A percentile compares a stretch with the other conserved stretches of the same genome.
These are phyloP conservation scores for Thereva unica DNA, from an alignment of 2,888 invertebrate species.

Conservation along the genomic window DNA sequence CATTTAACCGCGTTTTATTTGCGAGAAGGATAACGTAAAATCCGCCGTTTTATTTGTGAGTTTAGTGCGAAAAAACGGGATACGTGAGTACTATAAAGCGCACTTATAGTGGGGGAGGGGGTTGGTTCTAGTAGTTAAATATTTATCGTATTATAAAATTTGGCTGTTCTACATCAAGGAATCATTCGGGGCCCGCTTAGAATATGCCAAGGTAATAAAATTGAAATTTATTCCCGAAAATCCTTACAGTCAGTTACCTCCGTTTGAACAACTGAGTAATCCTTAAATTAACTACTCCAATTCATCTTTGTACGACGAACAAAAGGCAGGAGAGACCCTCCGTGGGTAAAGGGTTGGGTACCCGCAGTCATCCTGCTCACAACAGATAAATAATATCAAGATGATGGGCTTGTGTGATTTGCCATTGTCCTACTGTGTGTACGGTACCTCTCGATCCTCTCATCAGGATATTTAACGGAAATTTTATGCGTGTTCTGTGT, in stretches of 20 bases:
- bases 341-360: slow-evolving; percentile 26
- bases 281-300: slow-evolving; percentile 42
- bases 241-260: background rate
- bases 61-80: no score
- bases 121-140: no score
- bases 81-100: no score
- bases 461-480: slow-evolving; percentile 41
- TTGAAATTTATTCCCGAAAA: background rate
- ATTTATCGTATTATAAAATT: no score
- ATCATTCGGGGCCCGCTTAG: no score
- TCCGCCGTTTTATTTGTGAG: no score
- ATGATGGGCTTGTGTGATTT: slow-evolving; percentile 42
- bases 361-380: slow-evolving; percentile 34
- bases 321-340: slow-evolving; percentile 13
- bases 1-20: slow-evolving; percentile 37
- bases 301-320: slow-evolving; percentile 39
- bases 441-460: slow-evolving; percentile 31
- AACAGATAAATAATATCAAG: slow-evolving; percentile 42
- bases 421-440: slow-evolving; percentile 38
- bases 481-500: slow-evolving; percentile 41
- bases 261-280: slow-evolving; percentile 29
- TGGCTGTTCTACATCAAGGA: no score
- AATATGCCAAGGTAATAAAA: background rate
- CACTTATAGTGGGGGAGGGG: no score
- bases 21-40: background rate